Base-by-base conservation (phyloP, 2,888 invertebrate species). In the Chrysomela aeneicollis region DNA sequence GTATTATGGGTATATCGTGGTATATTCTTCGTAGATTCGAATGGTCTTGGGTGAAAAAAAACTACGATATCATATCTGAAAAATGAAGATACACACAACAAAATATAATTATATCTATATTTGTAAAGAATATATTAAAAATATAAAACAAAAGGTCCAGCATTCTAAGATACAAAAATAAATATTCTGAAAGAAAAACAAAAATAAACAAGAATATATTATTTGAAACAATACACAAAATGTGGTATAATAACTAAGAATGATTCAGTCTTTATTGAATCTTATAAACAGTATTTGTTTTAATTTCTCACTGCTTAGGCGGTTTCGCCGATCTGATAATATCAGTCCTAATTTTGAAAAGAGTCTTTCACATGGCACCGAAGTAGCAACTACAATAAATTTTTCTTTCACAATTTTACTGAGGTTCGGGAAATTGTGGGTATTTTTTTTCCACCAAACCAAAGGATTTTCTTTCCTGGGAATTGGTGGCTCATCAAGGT, bases 371-470 rank as follows among this genome's bases (percentile, higher is more conserved):
- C 66, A 66, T 12, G 66, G 58, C 4, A 63, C 63, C 22, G 53
- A 53, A 15, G 66, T 71, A 10, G 63, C 68, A 17, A 64, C 62
- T n/a, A 59, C 51, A 5, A 63, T 21, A 54, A 67, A 52, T 61
- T 67, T 67, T 63, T 63, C 32, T 53, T 55, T 49, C 10, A 66
- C 61, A 12, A 68, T 1, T 18, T 49, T 35, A 30, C 50, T 59
- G 19, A 69, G 49, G 55, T 66, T 10, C 5, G 67, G 66, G 47
- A 61, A 71, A 54, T 69, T 69, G 30, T 66, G 63, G 2, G 66
- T 1, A 52, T 71, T 61, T n/a, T 59, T 37, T 59, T 54, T 69
- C 67, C 67, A 71, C 71, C 67, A 71, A 5, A 51, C 18, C n/a
- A 71, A 32, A 10, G 66, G 64, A 53, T 68, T 61, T 37, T 64